phyloP scores from a whole-genome alignment of 2,113 vertebrate genomes.

The Catharus fuscescens region DNA sequence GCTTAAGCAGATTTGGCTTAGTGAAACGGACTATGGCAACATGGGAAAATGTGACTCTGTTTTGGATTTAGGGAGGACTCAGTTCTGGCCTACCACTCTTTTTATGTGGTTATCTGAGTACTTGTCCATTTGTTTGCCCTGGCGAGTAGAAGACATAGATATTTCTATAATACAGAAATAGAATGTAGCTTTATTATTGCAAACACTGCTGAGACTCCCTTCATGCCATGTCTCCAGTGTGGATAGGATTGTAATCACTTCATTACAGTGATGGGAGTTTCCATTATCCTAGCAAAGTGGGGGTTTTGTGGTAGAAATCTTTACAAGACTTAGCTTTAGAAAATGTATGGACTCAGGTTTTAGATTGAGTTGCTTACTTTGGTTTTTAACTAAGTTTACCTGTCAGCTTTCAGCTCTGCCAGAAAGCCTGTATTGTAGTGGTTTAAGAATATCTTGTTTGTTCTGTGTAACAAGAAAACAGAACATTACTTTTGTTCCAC shows the following conservation, averaged over 20 bases:
- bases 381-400: background rate
- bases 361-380: background rate
- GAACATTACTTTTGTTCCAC: background rate
- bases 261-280: background rate
- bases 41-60: background rate
- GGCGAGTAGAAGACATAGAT: background rate
- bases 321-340: background rate
- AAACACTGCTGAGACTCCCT: background rate
- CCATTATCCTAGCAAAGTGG: background rate
- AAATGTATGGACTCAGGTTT: background rate
- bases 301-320: background rate
- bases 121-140: background rate
- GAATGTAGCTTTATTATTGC: background rate
- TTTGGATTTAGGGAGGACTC: background rate
- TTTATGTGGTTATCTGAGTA: background rate
- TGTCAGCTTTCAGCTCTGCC: background rate
- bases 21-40: background rate
- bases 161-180: background rate
- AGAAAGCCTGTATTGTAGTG: background rate
- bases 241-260: background rate
- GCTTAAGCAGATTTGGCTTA: background rate
- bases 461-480: background rate
- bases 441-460: background rate
- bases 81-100: background rate
- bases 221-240: background rate